Conservation (phyloP, 35 echinoderm and acorn worm genomes). For the Heliocidaris tuberculata region DNA sequence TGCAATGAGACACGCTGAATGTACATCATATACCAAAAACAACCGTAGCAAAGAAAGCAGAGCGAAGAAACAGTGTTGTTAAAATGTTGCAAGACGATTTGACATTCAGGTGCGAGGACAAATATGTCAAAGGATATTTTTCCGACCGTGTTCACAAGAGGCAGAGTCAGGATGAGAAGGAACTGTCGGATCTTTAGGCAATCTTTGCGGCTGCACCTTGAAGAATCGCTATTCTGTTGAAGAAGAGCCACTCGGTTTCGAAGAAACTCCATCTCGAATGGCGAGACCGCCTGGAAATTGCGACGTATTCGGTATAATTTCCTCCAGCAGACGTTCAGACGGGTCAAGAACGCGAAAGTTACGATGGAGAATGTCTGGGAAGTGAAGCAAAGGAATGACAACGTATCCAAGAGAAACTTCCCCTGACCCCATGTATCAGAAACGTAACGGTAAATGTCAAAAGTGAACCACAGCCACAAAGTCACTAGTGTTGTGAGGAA, state of each 20-base stretch:
- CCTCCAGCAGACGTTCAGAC: background rate
- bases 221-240: no score
- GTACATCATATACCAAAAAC: constrained; percentile 9
- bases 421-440: background rate
- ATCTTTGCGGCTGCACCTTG: no score
- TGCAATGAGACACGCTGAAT: background rate
- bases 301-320: background rate
- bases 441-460: background rate
- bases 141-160: background rate
- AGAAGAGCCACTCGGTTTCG: background rate
- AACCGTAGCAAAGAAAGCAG: background rate
- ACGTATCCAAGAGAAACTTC: background rate
- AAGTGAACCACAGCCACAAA: no score
- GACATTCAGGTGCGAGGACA: background rate
- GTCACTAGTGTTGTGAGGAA: no score
- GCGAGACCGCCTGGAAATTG: background rate
- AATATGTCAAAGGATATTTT: no score
- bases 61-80: background rate
- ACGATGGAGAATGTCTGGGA: background rate
- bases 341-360: background rate
- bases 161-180: background rate
- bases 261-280: background rate
- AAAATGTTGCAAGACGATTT: background rate
- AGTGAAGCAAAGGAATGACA: background rate
- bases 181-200: no score